These are phyloP conservation scores for Phaenicophaeus curvirostris DNA, from an alignment of 2,797 vertebrate species.

Conservation along the genomic window DNA sequence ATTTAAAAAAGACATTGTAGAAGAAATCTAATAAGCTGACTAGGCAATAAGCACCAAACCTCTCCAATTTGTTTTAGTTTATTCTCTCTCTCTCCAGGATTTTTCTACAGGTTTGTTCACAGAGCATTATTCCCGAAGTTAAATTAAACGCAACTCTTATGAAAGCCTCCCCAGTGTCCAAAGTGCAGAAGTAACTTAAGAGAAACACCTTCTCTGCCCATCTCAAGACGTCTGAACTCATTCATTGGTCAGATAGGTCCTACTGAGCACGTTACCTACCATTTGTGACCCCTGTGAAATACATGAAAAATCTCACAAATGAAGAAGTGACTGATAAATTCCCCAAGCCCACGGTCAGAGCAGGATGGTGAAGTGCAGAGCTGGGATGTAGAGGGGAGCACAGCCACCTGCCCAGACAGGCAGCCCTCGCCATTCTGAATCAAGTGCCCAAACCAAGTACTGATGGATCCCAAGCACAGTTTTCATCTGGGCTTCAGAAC, in stretches of 20 bases:
- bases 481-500: background rate
- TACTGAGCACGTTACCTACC: fast-evolving
- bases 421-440: background rate
- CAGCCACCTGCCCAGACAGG: fast-evolving
- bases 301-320: background rate
- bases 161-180: background rate
- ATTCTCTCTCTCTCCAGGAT: background rate
- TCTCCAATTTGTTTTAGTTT: background rate
- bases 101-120: background rate
- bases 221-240: background rate
- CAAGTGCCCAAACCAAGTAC: fast-evolving
- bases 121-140: background rate
- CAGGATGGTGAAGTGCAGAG: fast-evolving
- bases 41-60: constrained; percentile 23
- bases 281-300: background rate
- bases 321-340: background rate
- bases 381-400: background rate
- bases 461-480: background rate
- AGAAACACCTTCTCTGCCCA: background rate
- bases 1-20: background rate
- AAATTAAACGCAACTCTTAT: background rate
- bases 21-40: constrained; percentile 50
- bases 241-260: fast-evolving
- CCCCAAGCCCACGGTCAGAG: background rate
- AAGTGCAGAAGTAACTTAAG: background rate